Evolutionary conservation across 2,797 vertebrate species (phyloP), one percentile per base, ranked within the genome.

Genomic region (Poeciliopsis turneri): DNA sequence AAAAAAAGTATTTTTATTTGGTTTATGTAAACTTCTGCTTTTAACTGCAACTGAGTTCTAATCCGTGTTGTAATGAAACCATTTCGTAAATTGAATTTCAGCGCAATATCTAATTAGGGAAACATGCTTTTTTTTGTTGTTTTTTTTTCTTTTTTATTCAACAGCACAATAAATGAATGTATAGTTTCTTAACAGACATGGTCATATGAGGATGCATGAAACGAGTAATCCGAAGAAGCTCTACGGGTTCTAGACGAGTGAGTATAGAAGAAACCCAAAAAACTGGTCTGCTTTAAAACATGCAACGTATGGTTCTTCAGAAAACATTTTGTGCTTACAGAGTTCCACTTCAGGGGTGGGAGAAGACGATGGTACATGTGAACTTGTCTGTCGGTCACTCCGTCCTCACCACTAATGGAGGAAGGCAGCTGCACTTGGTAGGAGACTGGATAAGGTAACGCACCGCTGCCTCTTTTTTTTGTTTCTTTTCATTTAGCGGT

Each of bases 161-260:
- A 96, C 94, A 95, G 93, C 92, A 92, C 94, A 92, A 95, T 96
- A 91, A 96, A 93, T 95, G 96, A 95, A 96, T 92, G 85, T 86
- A 93, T 91, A 70, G 92, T 86, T 91, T 93, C 81, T 91, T 83
- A 84, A 87, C 84, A 88, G 91, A 90, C 87, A 90, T 88, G 83
- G 82, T 89, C 86, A 84, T 83, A 93, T 90, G 87, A 90, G 77
- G 81, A 92, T 85, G 90, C 87, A 81, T 84, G 86, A 92, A 91
- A 89, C 81, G 87, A 87, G 84, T 89, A 71, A 93, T 90, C 76
- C 78, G 79, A 90, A 82, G 80, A 89, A 82, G 64, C 72, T 79
- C 82, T 77, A 78, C 83, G 81, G 78, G 81, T 70, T 45, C 41
- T 45, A 70, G 68, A 88, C 90, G 91, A 73, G 89, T 88, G 85